phyloP scores from a whole-genome alignment of 2,888 invertebrate species.

The Colletes collaris region DNA sequence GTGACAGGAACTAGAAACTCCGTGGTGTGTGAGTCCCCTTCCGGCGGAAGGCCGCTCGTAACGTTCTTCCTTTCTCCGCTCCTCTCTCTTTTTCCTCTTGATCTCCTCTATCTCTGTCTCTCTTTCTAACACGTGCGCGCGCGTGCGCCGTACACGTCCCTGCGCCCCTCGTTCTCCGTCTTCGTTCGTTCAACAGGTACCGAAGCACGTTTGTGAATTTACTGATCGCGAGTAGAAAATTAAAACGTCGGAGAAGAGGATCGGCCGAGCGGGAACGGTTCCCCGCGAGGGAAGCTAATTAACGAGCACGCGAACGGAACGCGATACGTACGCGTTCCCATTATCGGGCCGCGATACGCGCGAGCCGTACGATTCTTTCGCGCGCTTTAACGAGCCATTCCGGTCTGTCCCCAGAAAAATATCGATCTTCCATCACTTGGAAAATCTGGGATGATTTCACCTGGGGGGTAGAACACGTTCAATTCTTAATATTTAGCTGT shows the following conservation, averaged over 20 bases:
- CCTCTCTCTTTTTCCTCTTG: conserved; percentile 1
- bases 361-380: conserved; percentile 9
- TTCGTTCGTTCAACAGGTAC: conserved; percentile 31
- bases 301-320: conserved; percentile 54
- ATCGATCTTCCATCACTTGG: too few relatives aligned
- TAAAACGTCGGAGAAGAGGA: conserved; percentile 40
- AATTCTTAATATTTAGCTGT: too few relatives aligned
- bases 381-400: too few relatives aligned
- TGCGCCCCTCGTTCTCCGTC: background rate
- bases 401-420: too few relatives aligned
- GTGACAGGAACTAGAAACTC: conserved; percentile 70
- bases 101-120: conserved; percentile 2
- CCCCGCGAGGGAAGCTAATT: conserved; percentile 44
- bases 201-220: conserved; percentile 47
- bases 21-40: conserved; percentile 63
- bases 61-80: conserved; percentile 57
- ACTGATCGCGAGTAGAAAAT: conserved; percentile 57
- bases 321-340: conserved; percentile 22
- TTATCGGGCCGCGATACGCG: conserved; percentile 17
- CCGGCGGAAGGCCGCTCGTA: conserved; percentile 69
- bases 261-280: conserved; percentile 30
- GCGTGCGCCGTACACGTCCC: too few relatives aligned
- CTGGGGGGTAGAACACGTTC: too few relatives aligned
- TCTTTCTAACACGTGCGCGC: background rate
- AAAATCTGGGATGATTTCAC: too few relatives aligned